phyloP scores from a whole-genome alignment of 2,888 invertebrate species.

The Eretmocerus hayati region DNA sequence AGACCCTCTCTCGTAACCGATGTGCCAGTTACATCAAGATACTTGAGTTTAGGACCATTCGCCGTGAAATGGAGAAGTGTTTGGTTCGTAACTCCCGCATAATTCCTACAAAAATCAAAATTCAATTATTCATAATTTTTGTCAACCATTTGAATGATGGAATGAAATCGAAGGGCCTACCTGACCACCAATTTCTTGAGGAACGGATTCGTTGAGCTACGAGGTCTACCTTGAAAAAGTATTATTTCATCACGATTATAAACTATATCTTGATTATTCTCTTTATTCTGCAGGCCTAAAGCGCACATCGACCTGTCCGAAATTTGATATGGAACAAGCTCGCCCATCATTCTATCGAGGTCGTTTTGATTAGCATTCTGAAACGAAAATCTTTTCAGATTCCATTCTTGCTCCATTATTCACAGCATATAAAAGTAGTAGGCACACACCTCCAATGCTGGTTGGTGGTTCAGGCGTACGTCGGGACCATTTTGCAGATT shows the following conservation, averaged over 20 bases:
- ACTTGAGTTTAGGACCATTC: conserved; percentile 54
- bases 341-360: conserved; percentile 7
- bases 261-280: conserved; percentile 29
- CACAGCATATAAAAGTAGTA: too few species aligned
- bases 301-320: conserved; percentile 41
- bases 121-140: too few species aligned
- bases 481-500: conserved; percentile 15
- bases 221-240: conserved; percentile 32
- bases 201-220: conserved; percentile 38
- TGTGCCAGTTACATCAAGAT: conserved; percentile 63
- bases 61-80: conserved; percentile 56
- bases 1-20: conserved; percentile 58
- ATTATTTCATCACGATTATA: conserved; percentile 31
- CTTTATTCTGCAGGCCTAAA: conserved; percentile 34
- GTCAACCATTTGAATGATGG: background rate
- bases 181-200: conserved; percentile 42
- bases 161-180: conserved; percentile 28
- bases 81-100: conserved; percentile 56
- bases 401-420: too few species aligned
- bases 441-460: conserved; percentile 2
- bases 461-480: conserved; percentile 10
- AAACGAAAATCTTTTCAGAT: too few species aligned
- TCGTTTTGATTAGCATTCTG: conserved; percentile 10
- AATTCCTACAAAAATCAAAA: conserved; percentile 50
- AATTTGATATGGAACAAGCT: conserved; percentile 28